These are phyloP conservation scores for Takifugu rubripes DNA, from an alignment of 2,797 vertebrate genomes.

Conservation along the genomic window DNA sequence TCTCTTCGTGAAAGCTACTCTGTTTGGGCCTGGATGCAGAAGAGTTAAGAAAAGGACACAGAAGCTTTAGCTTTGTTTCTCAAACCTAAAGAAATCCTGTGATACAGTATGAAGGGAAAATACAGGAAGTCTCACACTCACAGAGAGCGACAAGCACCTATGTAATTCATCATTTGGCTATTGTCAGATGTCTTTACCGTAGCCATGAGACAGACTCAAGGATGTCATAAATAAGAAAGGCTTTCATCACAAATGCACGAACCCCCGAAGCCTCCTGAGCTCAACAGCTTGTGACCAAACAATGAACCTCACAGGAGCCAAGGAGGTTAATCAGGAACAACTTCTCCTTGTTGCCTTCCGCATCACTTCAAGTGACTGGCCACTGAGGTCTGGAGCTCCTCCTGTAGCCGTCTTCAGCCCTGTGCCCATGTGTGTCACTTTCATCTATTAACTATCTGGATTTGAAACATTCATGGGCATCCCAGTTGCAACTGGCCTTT, in stretches of 20 bases:
- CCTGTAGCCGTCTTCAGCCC: slow-evolving; percentile 21
- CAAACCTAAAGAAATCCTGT: slow-evolving; percentile 19
- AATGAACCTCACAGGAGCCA: slow-evolving; percentile 18
- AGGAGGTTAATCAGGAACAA: slow-evolving; percentile 30
- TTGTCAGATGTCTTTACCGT: slow-evolving; percentile 4
- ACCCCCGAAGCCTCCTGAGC: slow-evolving; percentile 28
- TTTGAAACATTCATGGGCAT: slow-evolving; percentile 10
- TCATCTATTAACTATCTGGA: not conserved
- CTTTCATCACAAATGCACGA: slow-evolving; percentile 40
- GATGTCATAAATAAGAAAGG: slow-evolving; percentile 38
- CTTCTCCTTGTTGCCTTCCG: slow-evolving; percentile 33
- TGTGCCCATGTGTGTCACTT: slow-evolving; percentile 16
- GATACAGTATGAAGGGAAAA: too few species aligned
- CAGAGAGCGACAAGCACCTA: too few species aligned
- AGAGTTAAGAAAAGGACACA: too few species aligned
- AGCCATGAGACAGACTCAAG: slow-evolving; percentile 8
- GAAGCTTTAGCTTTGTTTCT: slow-evolving; percentile 27
- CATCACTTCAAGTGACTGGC: slow-evolving; percentile 49
- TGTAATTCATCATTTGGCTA: not conserved
- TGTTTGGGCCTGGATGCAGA: slow-evolving; percentile 19
- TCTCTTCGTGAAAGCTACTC: slow-evolving; percentile 5
- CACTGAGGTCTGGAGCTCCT: slow-evolving; percentile 21
- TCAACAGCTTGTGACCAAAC: slow-evolving; percentile 15
- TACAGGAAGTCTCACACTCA: too few species aligned
- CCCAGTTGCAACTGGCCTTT: slow-evolving; percentile 13